Evolutionary conservation across 2,888 invertebrate genomes (phyloP), one percentile per base, ranked within the genome.

Genomic region (Polymixis flavicincta): DNA sequence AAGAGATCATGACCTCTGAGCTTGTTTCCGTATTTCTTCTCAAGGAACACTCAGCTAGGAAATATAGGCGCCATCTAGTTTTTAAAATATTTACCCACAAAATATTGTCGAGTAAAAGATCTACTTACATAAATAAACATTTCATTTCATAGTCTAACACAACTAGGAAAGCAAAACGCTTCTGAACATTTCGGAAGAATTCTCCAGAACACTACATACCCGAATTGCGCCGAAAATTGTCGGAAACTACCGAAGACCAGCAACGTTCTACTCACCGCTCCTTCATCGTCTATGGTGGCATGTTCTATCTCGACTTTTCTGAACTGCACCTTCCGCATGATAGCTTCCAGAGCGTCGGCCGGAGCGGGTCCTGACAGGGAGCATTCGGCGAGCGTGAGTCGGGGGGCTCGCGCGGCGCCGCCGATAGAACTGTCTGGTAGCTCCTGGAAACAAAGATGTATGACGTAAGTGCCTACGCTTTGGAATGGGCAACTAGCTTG

Each of bases 331-430:
- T 98, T 97, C 90, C 98, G 97, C 78, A 99, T 97, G 76, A 99
- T 96, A 87, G 98, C 98, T 93, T 99, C 99, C 69, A 99, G 93
- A 25, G 98, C 97, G 95, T 99, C 99, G 82, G 97, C 98, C 76
- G 97, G 97, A 86, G 97, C 97, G 82, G 97, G 94, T 81, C 97
- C 97, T 80, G 98, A 94, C 83, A 97, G 95, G 83, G 97, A 97
- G 76, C 96, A 95, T 64, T 91, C 97, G 97, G 96, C 87, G 93
- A 97, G 91, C 95, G 97, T 78, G 69, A 98, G 96, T 64, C 97
- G 95, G 22, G 97, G 97, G 67, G 97, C 97, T n/a, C 98, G 97
- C 7, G 92, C 92, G 25, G 89, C 87, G 2, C 95, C 95, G 0
- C 95, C 95, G 82, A 95, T 93, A 0, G 92, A 84, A 61, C 82